Evolutionary conservation across 1,140 invertebrate genomes (phyloP), one percentile per base, ranked within the genome.

Genomic region (Medauroidea extradentata): DNA sequence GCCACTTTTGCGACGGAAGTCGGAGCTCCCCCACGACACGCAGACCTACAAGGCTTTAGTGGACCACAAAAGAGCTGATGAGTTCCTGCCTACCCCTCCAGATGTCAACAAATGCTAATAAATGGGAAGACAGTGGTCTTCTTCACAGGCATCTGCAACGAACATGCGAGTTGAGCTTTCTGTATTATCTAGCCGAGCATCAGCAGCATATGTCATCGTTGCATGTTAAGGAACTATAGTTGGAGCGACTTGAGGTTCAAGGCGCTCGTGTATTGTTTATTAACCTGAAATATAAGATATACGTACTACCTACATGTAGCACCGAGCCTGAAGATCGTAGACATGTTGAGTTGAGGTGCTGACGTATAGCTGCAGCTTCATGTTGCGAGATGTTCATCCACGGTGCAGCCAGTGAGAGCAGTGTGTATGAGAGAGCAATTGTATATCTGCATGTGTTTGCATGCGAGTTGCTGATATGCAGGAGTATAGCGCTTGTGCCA

Each of bases 61-160:
- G 71, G 91, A 93, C 73, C 93, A 97, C 79, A 94, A 94, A 77
- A 82, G 93, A 67, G 85, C 91, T 59, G 94, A 96, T 75, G 88
- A 93, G 68, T 94, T 83, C 79, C 85, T 94, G 60, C 79, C 84
- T 50, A 88, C 91, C 48, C 88, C 90, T 61, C 89, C 90, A 44
- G 90, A 93, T 78, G 83, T 87, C 48, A 90, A 89, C 78, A 87
- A 88, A 74, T 90, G 88, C 85, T 90, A 89, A 60, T 50, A n/a
- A 46, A 41, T 14, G 52, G 34, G 38, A 21, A 25, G 49, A 18
- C 16, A 19, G 27, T 8, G 27, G 25, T n/a, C n/a, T n/a, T n/a
- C n/a, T n/a, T n/a, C n/a, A n/a, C n/a, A n/a, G n/a, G n/a, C n/a
- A 19, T 51, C 9, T 16, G 25, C 49, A 29, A 18, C 11, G 19